These are phyloP conservation scores for Thalassoma bifasciatum DNA, from an alignment of 2,113 vertebrate species.

Conservation along the genomic window DNA sequence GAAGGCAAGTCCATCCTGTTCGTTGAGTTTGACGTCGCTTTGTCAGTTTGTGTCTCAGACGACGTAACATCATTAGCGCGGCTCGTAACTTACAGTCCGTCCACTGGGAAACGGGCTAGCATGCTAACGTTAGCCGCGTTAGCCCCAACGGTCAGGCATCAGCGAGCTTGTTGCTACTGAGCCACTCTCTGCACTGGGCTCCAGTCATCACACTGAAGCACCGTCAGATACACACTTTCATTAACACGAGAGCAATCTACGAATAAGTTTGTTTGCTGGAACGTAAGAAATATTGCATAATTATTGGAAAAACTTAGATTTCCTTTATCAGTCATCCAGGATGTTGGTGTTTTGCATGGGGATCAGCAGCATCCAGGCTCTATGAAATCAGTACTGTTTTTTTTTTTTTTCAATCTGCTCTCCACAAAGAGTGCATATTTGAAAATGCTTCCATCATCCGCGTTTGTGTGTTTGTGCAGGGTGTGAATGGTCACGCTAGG, in stretches of 20 bases:
- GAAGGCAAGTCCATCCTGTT: slow-evolving; percentile 73
- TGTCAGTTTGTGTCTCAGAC: slow-evolving; percentile 16
- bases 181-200: slow-evolving; percentile 35
- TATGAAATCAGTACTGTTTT: slow-evolving; percentile 8
- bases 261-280: neutral
- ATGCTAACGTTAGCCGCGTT: slow-evolving; percentile 72
- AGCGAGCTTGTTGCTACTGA: slow-evolving; percentile 74
- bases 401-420: neutral
- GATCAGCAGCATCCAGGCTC: slow-evolving; percentile 20
- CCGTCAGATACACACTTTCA: neutral
- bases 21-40: slow-evolving; percentile 22
- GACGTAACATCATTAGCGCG: slow-evolving; percentile 40
- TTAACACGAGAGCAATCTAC: neutral
- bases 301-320: slow-evolving; percentile 46
- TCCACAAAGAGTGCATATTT: neutral
- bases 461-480: slow-evolving; percentile 63
- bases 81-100: slow-evolving; percentile 71
- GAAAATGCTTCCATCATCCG: neutral
- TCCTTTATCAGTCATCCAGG: slow-evolving; percentile 27
- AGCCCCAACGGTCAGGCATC: slow-evolving; percentile 67
- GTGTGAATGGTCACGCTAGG: slow-evolving; percentile 83
- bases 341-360: slow-evolving; percentile 45
- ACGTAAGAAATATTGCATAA: neutral
- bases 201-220: slow-evolving; percentile 12
- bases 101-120: slow-evolving; percentile 66